Base-by-base conservation (phyloP, 1,140 invertebrate genomes). In the Oryzaephilus surinamensis region DNA sequence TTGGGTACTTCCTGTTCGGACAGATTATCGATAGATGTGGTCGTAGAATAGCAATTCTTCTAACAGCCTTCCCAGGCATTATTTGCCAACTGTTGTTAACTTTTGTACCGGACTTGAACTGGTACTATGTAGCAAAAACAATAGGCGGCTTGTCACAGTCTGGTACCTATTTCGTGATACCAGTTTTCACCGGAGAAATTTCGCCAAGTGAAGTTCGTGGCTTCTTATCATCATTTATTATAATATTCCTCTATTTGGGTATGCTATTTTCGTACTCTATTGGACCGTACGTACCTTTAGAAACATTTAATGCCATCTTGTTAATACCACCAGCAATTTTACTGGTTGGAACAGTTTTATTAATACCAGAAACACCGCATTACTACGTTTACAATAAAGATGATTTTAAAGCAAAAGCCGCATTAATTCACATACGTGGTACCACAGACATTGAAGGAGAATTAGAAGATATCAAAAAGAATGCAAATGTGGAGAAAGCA, bases 371-470 rank as follows among this genome's bases (percentile, higher is more conserved):
- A 21, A 21, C 5, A 6, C 19, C 19, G 19, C 10, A 21, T 21
- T 21, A 21, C 10, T 21, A 21, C 10, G 10, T 21, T 5, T 6
- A 21, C 5, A 21, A 21, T 6, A 8, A 8, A 57, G 44, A 52
- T 62, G 13, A 57, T 64, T 1, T 24, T 52, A 2, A 56, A 56
- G 3, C 64, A 67, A 38, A 58, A 62, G 0, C 63, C 64, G 1
- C 51, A 6, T 5, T 6, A 21, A 8, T 6, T 5, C 5, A 6
- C 5, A 6, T 21, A 8, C 19, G 19, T 21, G 10, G 10, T n/a
- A n/a, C n/a, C n/a, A 49, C 63, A 2, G 72, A 65, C 1, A 76
- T 81, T 0, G 69, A 74, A 36, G 63, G 70, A 6, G 34, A 39
- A 12, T 51, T 53, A 32, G 13, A 53, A 6, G 41, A 44, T 4